Evolutionary conservation across 2,888 invertebrate species (phyloP).

Genomic region (Thymelicus lineola): DNA sequence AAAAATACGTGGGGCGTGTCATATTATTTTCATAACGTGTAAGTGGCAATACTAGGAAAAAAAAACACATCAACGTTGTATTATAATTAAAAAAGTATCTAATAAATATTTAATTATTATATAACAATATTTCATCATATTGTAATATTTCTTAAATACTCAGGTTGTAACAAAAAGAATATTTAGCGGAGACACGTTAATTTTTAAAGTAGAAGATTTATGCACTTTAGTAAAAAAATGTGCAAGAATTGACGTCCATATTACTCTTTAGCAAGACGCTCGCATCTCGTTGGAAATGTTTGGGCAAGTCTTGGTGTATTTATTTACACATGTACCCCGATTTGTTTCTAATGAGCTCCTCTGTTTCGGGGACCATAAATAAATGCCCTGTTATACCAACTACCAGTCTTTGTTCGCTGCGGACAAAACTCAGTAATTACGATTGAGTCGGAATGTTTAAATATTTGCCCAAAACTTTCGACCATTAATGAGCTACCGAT

Average conservation of each 20-base stretch:
- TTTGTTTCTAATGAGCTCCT: constrained; percentile 79
- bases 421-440: constrained; percentile 71
- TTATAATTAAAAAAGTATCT: too few relatives aligned
- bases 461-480: constrained; percentile 81
- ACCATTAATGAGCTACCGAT: constrained; percentile 82
- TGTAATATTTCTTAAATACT: too few relatives aligned
- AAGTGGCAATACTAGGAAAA: too few relatives aligned
- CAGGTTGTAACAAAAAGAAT: too few relatives aligned
- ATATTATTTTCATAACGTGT: too few relatives aligned
- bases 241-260: constrained; percentile 36
- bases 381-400: constrained; percentile 74
- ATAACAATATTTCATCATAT: too few relatives aligned
- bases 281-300: constrained; percentile 70
- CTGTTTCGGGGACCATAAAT: constrained; percentile 62
- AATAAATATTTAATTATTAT: too few relatives aligned
- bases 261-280: constrained; percentile 46
- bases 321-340: constrained; percentile 78
- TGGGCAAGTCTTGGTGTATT: constrained; percentile 66
- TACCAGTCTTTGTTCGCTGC: constrained; percentile 76
- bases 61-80: too few relatives aligned
- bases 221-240: too few relatives aligned
- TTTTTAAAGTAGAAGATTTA: too few relatives aligned
- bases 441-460: constrained; percentile 72
- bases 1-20: too few relatives aligned
- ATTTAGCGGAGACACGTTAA: too few relatives aligned